A percentile compares a stretch with the other conserved stretches of the same genome.
These are phyloP conservation scores for Morpho helenor DNA, from an alignment of 2,888 invertebrate species.

Conservation along the genomic window DNA sequence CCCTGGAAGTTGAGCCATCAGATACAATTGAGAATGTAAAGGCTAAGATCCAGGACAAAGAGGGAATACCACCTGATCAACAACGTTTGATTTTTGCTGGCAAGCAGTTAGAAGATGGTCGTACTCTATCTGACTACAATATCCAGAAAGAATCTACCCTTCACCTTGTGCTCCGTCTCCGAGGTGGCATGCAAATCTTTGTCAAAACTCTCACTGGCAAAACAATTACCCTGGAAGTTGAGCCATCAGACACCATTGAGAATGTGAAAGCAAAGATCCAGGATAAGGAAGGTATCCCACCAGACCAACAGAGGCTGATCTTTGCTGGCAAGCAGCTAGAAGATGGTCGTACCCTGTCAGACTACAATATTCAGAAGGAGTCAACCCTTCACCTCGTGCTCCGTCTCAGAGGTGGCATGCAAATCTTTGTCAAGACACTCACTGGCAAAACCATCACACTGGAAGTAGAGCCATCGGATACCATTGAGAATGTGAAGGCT, in stretches of 20 bases:
- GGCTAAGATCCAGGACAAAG: conserved; percentile 27
- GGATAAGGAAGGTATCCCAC: conserved; percentile 21
- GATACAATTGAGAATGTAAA: too few relatives aligned
- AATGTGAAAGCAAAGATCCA: conserved; percentile 44
- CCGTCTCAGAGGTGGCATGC: conserved; percentile 35
- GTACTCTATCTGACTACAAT: conserved; percentile 53
- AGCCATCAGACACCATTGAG: conserved; percentile 45
- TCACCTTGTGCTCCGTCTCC: conserved; percentile 54
- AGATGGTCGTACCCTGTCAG: conserved; percentile 23
- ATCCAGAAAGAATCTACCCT: conserved; percentile 40
- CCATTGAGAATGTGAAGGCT: neutral
- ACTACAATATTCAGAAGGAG: conserved; percentile 26
- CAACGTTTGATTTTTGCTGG: conserved; percentile 61
- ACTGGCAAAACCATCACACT: conserved; percentile 40
- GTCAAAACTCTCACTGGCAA: conserved; percentile 51
- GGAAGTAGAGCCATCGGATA: conserved; percentile 24
- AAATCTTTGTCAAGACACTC: neutral
- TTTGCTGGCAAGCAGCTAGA: conserved; percentile 25
- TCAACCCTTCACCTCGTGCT: conserved; percentile 32
- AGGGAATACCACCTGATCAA: conserved; percentile 63
- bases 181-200: conserved; percentile 36
- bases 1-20: too few relatives aligned
- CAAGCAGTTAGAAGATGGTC: conserved; percentile 60
- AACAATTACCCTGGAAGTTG: conserved; percentile 40
- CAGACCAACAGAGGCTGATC: too few relatives aligned